Evolutionary conservation across 2,797 vertebrate genomes (phyloP).

Genomic region (Lacerta agilis): DNA sequence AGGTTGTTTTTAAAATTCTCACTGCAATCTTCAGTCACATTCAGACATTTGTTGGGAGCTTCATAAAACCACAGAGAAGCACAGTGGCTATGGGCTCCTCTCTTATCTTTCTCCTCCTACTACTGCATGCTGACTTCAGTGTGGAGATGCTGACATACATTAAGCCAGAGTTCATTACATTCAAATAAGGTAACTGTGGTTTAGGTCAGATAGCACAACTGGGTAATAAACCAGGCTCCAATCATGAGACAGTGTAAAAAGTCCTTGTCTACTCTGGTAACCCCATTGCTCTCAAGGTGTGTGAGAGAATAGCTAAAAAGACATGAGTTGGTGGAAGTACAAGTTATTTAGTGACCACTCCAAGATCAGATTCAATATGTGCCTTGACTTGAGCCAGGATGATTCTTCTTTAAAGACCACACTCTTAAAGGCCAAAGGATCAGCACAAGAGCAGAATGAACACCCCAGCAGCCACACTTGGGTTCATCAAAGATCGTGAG

Average conservation of each 20-base stretch:
- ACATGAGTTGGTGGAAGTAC: background rate
- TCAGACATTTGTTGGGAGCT: background rate
- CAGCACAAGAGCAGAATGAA: background rate
- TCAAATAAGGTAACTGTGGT: background rate
- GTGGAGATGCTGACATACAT: background rate
- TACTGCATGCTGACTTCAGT: background rate
- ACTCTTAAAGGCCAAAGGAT: background rate
- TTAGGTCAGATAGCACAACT: background rate
- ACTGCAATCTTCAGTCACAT: slow-evolving; percentile 11
- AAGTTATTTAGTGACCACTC: background rate
- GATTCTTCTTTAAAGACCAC: background rate
- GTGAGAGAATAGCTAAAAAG: background rate
- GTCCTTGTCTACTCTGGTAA: background rate
- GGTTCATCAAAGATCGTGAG: background rate
- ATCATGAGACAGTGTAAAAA: background rate
- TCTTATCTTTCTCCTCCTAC: no score
- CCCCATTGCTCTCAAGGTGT: background rate
- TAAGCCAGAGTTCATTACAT: background rate
- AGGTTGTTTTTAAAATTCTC: slow-evolving; percentile 38
- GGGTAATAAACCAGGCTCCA: background rate
- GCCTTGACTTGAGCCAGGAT: no score
- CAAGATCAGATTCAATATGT: background rate
- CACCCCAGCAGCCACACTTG: background rate
- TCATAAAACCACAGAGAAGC: background rate
- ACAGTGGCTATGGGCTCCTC: background rate